A percentile compares a stretch with the other conserved stretches of the same genome.
Evolutionary conservation across 2,888 invertebrate species (phyloP).

Genomic region (Synergus gifuensis): DNA sequence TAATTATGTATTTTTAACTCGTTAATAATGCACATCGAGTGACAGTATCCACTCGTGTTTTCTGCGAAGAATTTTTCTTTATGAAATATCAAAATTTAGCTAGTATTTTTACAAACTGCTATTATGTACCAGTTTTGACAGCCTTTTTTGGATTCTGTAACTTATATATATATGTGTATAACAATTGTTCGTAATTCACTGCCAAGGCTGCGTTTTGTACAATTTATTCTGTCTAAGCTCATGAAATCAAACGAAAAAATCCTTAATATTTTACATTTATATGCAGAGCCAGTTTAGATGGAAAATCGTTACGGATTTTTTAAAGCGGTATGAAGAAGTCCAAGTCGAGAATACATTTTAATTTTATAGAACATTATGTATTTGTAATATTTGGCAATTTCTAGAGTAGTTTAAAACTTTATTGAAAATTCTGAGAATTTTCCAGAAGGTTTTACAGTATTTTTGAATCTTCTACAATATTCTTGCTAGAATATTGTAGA

Average conservation of each 20-base stretch:
- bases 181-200: neutral
- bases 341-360: too few species aligned
- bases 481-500: too few species aligned
- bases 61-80: neutral
- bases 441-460: too few species aligned
- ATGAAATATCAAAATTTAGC: neutral
- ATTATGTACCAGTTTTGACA: neutral
- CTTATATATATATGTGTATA: constrained; percentile 1
- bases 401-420: too few species aligned
- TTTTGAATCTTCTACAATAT: too few species aligned
- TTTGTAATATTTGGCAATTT: too few species aligned
- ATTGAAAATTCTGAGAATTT: too few species aligned
- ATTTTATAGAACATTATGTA: too few species aligned
- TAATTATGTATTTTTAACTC: neutral
- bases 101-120: neutral
- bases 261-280: too few species aligned
- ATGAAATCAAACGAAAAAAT: neutral
- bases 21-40: neutral
- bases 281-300: neutral
- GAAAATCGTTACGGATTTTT: too few species aligned
- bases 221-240: neutral
- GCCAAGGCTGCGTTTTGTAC: neutral
- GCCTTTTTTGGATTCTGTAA: neutral
- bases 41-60: neutral
- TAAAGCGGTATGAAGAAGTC: too few species aligned